These are phyloP conservation scores for Marmota monax DNA, from an alignment of 2,113 vertebrate genomes.

Conservation along the genomic window DNA sequence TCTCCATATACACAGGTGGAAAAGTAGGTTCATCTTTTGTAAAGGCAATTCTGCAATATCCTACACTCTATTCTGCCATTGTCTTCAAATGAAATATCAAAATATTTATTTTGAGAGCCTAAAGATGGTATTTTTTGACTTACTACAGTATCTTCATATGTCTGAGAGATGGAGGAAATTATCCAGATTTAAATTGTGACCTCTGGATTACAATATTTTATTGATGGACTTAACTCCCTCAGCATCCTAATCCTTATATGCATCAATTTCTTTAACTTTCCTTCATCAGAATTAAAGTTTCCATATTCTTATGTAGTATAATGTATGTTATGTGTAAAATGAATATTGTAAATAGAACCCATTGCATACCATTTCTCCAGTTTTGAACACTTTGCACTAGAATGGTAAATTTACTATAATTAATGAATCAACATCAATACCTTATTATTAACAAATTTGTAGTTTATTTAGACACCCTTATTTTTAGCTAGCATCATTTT, in stretches of 20 bases:
- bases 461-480: not conserved
- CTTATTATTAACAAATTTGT: conserved; percentile 6
- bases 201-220: not conserved
- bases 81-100: not conserved
- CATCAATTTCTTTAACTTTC: not conserved
- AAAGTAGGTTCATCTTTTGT: not conserved
- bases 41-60: not conserved
- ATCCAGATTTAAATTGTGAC: not conserved
- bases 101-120: not conserved
- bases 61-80: not conserved
- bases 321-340: not conserved
- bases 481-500: not conserved
- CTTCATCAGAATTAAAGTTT: conserved; percentile 41
- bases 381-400: not conserved
- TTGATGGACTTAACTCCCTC: not conserved
- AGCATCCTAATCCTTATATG: not conserved
- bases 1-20: not conserved
- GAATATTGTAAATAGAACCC: not conserved
- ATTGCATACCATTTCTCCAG: not conserved
- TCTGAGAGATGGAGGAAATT: not conserved
- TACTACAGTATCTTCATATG: not conserved
- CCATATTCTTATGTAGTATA: not conserved
- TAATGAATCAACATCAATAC: not conserved
- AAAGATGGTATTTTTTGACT: not conserved
- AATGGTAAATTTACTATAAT: not conserved